Evolutionary conservation across 1,140 invertebrate species (phyloP), one percentile per base, ranked within the genome.

Genomic region (Zophobas morio): DNA sequence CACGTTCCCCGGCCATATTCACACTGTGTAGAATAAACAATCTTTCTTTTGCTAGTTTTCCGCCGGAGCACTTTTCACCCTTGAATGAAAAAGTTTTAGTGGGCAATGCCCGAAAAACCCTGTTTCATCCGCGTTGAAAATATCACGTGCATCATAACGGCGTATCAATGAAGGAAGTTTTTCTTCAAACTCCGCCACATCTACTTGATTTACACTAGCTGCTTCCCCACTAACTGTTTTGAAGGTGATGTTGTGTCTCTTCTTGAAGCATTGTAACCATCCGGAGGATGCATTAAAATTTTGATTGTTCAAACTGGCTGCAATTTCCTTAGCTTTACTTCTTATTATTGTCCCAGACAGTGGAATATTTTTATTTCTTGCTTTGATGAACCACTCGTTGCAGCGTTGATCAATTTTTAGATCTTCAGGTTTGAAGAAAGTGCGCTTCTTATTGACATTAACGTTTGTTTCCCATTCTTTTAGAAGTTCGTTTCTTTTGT

Each of bases 31-130:
- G 70, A 40, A 88, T 80, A 3, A 86, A 88, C 1, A 88, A 46
- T 74, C 87, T 79, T 60, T 85, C 84, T 81, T 88, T 88, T 3
- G 78, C 82, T 60, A 83, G 49, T 83, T 89, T 87, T 34, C 85
- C 84, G 46, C 84, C 80, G 34, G 77, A 46, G 79, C 79, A 82
- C 53, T 75, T 79, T 33, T 81, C 75, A 39, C 79, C 37, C 66
- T 77, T 77, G n/a, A 79, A 74, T 63, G 72, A 47, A 20, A 78
- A 47, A 36, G 76, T 78, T 72, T 80, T 80, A 51, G 75, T 33
- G 6, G 76, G 79, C 47, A 78, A 57, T 2, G 75, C 71, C 37
- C 63, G 33, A 47, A 75, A 78, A 80, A 39, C 6, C 72, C 60
- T 4, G 63, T 75, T 63, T 80, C 76, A 39, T 80, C 72, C 1